These are phyloP conservation scores for Gallinago jamesoni DNA, from an alignment of 2,113 vertebrate genomes.

Conservation along the genomic window DNA sequence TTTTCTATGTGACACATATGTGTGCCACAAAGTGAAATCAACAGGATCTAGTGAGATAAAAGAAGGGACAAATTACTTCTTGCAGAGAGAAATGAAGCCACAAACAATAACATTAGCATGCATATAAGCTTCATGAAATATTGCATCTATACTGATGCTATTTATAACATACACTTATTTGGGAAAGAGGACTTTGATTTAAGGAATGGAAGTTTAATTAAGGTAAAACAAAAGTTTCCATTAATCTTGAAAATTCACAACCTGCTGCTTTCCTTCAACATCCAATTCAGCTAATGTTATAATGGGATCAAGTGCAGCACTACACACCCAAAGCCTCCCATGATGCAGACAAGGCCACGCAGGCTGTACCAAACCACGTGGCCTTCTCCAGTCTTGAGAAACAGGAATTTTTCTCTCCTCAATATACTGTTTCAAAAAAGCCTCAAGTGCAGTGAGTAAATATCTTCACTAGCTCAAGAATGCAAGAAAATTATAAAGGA, in stretches of 20 bases:
- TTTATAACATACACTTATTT: background rate
- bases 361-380: background rate
- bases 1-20: background rate
- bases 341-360: background rate
- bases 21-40: background rate
- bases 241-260: conserved; percentile 32
- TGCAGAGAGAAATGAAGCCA: background rate
- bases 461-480: background rate
- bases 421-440: background rate
- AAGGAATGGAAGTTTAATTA: conserved; percentile 25
- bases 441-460: background rate
- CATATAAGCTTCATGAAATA: background rate
- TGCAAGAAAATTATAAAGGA: background rate
- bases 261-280: background rate
- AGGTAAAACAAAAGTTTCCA: conserved; percentile 28
- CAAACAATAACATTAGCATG: background rate
- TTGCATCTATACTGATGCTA: background rate
- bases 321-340: background rate
- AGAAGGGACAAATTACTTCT: background rate
- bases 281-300: background rate
- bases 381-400: background rate
- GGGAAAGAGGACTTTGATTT: background rate
- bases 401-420: background rate
- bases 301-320: background rate
- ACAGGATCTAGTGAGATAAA: background rate